These are phyloP conservation scores for Agriopis marginaria DNA, from an alignment of 2,888 invertebrate genomes.

Conservation along the genomic window DNA sequence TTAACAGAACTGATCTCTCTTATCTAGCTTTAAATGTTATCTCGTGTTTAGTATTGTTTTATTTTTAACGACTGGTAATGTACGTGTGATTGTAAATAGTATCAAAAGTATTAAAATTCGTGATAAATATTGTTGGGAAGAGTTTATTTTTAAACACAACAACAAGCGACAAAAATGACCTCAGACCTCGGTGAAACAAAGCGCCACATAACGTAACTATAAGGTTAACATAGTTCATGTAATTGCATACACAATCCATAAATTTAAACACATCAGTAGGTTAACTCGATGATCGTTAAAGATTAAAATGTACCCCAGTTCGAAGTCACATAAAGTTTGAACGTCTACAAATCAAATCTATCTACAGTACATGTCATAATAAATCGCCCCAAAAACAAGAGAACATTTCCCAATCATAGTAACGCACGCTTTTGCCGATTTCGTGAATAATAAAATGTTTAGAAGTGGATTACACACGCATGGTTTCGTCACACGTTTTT, in stretches of 20 bases:
- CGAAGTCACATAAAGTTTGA: no score
- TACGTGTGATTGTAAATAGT: conserved; percentile 74
- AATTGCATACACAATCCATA: not conserved
- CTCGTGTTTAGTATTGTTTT: conserved; percentile 76
- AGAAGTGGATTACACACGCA: conserved; percentile 37
- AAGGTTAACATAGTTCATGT: conserved; percentile 4
- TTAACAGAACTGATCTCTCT: conserved; percentile 83
- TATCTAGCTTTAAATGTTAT: conserved; percentile 82
- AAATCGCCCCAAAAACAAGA: conserved; percentile 35
- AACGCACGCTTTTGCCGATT: conserved; percentile 37
- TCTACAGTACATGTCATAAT: conserved; percentile 22
- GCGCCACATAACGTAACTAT: conserved; percentile 5
- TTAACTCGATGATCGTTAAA: not conserved
- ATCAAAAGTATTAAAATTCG: conserved; percentile 81
- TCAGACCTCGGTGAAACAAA: conserved; percentile 7
- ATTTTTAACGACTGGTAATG: conserved; percentile 69
- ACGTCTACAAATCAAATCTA: not conserved
- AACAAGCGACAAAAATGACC: not conserved
- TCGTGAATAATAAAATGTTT: conserved; percentile 37
- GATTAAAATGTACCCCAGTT: no score
- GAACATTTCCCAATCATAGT: conserved; percentile 40
- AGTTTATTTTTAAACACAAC: conserved; percentile 33
- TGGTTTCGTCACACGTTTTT: conserved; percentile 34
- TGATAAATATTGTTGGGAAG: conserved; percentile 59
- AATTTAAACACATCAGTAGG: not conserved